Evolutionary conservation across 37 sponge, comb jelly and placozoan genomes (phyloP), one percentile per base, ranked within the genome.

Genomic region (Dysidea cf. avara): DNA sequence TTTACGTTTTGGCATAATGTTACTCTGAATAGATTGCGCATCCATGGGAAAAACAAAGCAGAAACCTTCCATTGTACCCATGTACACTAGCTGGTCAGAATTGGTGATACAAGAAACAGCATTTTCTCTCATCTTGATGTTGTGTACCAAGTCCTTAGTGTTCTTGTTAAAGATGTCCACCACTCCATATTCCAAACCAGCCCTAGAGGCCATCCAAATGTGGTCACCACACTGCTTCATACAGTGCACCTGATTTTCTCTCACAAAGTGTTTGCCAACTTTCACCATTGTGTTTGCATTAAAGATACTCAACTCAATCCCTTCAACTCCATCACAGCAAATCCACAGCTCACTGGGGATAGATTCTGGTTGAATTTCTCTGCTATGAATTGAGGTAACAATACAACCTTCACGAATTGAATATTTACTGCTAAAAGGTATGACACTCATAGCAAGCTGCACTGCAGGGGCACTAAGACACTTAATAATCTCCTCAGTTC

Each of bases 161-260:
- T 32, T 14, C 14, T 78, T 48, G 33, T 59, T 89, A 75, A 71
- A 89, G 29, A 89, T 89, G 46, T 83, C 80, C 33, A 83, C 75
- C 31, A 74, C 80, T n/a, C 80, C 80, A 62, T 64, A 89, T 17
- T 89, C 89, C 7, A 83, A 73, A 9, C 89, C 89, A 35, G 76
- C 80, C 34, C 80, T 33, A 11, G 84, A 89, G 4, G 78, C 79
- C 48, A 89, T 71, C 89, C 89, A 89, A 48, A 83, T 80, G 53
- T 83, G 85, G 52, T 89, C 76, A 12, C 74, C 67, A 40, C 89
- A 89, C 39, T 75, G 55, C 29, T 49, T 22, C 57, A 89, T 75
- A 43, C 75, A 79, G 26, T 77, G 79, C 12, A 89, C 80, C 39
- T 89, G 89, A 63, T 89, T 83, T 16, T 83, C 84, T 37, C 79